Evolutionary conservation across 2,113 vertebrate species (phyloP), one percentile per base, ranked within the genome.

Genomic region (Onychorhynchus coronatus): DNA sequence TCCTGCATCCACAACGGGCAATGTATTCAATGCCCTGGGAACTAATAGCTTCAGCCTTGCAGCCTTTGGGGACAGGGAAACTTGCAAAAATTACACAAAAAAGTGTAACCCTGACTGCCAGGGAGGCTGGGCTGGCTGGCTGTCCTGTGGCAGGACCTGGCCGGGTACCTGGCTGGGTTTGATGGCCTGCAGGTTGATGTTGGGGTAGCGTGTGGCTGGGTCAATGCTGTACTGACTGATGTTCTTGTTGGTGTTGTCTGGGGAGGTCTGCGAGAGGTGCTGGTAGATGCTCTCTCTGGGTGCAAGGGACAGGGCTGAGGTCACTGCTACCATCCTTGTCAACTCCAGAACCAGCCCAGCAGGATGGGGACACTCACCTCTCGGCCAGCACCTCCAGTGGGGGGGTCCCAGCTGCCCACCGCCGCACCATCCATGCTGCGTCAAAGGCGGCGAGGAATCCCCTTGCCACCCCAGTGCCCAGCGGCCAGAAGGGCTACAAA

Each of bases 401-500:
- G 2, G 95, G 94, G 1, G 89, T n/a, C 4, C 98, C 98, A 8
- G 97, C 96, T 1, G 98, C 98, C 99, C 99, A 99, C 31, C 97
- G 98, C 93, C 98, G 98, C 93, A 99, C 99, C 98, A 99, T 99
- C 99, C 99, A 99, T 0, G 99, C 99, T 0, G 98, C 97, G 6
- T 99, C 99, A 3, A 99, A 99, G 52, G 98, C 97, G 1, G 99
- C 99, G 1, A 99, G 81, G 94, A 99, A 99, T 6, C 99, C 99
- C 21, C 99, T 98, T 39, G 99, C 99, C 20, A 99, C 98, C 0
- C 99, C 99, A 0, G 99, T 99, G 50, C 99, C 99, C 94, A 99
- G 97, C 1, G 99, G 99, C 99, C 99, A 99, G 98, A 99, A 99
- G 5, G 99, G 99, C 99, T 99, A 97, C 2, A 5, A 62, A 93